phyloP scores from a whole-genome alignment of 2,888 invertebrate species.

The Lasioglossum villosulum region DNA sequence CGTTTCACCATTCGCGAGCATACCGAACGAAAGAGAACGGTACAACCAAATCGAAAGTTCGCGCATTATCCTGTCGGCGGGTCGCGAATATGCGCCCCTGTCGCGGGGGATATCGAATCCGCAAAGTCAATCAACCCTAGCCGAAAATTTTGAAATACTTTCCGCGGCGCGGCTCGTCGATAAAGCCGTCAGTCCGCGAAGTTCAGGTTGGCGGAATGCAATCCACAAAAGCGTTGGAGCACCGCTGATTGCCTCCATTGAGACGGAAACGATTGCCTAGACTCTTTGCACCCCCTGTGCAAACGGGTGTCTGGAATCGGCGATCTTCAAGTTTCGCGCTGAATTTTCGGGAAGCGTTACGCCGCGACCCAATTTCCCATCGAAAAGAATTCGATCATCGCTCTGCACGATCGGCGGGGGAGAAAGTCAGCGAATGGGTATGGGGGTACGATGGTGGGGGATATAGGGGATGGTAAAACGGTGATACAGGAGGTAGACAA shows the following conservation, averaged over 20 bases:
- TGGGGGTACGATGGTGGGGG: neutral
- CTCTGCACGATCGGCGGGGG: neutral
- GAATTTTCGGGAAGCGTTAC: slow-evolving; percentile 12
- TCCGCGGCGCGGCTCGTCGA: slow-evolving; percentile 7
- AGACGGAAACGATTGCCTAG: slow-evolving; percentile 39
- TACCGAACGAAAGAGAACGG: neutral
- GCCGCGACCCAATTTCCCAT: slow-evolving; percentile 34
- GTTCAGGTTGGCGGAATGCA: slow-evolving; percentile 12
- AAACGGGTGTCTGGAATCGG: slow-evolving; percentile 5
- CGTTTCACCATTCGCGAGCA: neutral
- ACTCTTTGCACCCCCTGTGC: slow-evolving; percentile 16
- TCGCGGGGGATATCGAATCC: neutral
- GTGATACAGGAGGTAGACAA: neutral
- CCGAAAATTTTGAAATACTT: neutral
- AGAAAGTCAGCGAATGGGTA: neutral
- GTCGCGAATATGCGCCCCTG: neutral
- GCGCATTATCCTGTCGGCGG: neutral
- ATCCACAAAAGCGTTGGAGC: slow-evolving; percentile 7
- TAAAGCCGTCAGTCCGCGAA: slow-evolving; percentile 31
- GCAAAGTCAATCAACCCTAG: neutral
- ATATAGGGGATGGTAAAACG: neutral
- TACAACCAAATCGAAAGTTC: neutral
- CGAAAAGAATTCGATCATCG: slow-evolving; percentile 13
- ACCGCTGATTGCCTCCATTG: slow-evolving; percentile 44
- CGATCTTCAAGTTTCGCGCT: slow-evolving; percentile 23